These are phyloP conservation scores for Empidonax traillii DNA, from an alignment of 2,113 vertebrate species.

Conservation along the genomic window DNA sequence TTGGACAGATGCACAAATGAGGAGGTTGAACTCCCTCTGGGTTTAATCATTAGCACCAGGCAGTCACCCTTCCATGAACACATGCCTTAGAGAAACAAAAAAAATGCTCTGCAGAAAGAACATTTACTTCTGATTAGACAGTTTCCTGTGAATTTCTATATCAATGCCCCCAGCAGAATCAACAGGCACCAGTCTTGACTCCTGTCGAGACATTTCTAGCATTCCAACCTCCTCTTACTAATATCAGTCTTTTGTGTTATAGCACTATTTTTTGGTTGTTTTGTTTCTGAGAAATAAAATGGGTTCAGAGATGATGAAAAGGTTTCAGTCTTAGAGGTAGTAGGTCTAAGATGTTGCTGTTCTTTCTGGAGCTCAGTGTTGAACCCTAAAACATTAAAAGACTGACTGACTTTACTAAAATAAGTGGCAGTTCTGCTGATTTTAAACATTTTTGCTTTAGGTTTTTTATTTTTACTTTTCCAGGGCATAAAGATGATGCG, in stretches of 20 bases:
- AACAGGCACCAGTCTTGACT: neutral
- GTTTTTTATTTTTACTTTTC: neutral
- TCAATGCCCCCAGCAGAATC: neutral
- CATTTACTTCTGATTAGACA: constrained; percentile 20
- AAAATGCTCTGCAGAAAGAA: neutral
- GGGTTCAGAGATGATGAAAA: neutral
- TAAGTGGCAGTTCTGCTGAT: neutral
- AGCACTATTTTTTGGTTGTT: neutral
- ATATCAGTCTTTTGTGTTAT: neutral
- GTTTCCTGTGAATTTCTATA: neutral
- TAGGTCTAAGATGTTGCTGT: neutral
- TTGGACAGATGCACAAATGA: neutral
- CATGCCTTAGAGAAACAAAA: neutral
- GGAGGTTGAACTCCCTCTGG: neutral
- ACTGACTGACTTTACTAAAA: neutral
- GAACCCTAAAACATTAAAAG: neutral
- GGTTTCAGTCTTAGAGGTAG: neutral
- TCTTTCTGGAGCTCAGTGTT: neutral
- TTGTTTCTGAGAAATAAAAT: neutral
- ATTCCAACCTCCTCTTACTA: neutral
- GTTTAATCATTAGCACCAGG: neutral
- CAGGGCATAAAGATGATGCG: neutral
- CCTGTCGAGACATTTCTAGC: neutral
- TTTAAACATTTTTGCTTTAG: neutral
- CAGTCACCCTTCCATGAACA: neutral